Percentiles rank a stretch among this genome's conserved stretches.
Conservation (phyloP, 1,140 invertebrate genomes). For the Caenorhabditis latens region DNA sequence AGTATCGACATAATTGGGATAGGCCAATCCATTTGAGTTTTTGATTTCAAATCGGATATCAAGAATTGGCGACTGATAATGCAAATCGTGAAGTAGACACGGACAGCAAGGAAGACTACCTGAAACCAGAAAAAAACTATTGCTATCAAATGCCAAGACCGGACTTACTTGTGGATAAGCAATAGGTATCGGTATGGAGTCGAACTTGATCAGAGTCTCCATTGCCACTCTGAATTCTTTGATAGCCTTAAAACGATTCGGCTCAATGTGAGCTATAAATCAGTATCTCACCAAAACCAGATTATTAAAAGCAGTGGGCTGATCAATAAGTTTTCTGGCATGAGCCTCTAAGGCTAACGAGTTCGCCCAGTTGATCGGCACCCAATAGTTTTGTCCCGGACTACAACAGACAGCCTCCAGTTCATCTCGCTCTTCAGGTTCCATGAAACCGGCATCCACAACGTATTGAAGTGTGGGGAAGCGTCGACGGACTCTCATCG, state of each 20-base stretch:
- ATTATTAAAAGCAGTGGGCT: conserved; percentile 32
- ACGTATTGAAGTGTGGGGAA: conserved; percentile 91
- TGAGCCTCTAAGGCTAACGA: conserved; percentile 25
- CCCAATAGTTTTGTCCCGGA: conserved; percentile 39
- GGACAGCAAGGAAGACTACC: conserved; percentile 78
- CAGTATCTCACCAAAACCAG: conserved; percentile 6
- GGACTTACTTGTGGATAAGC: conserved; percentile 91
- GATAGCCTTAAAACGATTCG: not conserved
- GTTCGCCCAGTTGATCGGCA: conserved; percentile 61
- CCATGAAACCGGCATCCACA: conserved; percentile 83
- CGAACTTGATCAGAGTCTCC: conserved; percentile 81
- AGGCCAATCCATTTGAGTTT: conserved; percentile 46
- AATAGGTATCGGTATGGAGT: conserved; percentile 95
- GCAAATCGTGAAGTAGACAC: conserved; percentile 62
- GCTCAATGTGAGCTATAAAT: not conserved
- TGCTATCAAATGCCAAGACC: no score
- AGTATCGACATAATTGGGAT: conserved; percentile 56
- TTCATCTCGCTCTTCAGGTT: conserved; percentile 31
- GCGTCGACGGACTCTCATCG: conserved; percentile 90
- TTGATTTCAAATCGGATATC: conserved; percentile 27
- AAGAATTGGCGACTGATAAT: conserved; percentile 59
- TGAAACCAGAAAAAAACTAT: not conserved
- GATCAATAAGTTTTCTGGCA: conserved; percentile 20
- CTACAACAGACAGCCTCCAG: conserved; percentile 23
- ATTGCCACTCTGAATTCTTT: conserved; percentile 54